These are phyloP conservation scores for Gopherus evgoodei DNA, from an alignment of 2,113 vertebrate genomes.

Conservation along the genomic window DNA sequence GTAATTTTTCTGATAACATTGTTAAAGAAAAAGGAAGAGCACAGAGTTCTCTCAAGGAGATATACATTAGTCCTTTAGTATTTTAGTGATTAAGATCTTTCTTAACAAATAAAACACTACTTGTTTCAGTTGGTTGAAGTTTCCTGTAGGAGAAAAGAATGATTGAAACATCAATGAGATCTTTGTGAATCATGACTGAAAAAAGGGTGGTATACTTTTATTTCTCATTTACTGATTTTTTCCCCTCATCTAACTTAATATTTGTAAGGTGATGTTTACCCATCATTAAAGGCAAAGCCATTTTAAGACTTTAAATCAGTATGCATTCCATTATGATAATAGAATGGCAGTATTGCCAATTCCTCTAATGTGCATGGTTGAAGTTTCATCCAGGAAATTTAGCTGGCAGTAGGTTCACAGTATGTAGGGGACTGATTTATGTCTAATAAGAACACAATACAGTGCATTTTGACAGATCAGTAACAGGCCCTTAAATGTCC, in stretches of 20 bases:
- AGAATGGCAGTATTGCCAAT: not conserved
- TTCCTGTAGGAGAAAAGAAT: not conserved
- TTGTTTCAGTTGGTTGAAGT: not conserved
- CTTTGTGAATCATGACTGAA: not conserved
- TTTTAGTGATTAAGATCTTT: not conserved
- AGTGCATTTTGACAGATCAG: not conserved
- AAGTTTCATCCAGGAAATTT: not conserved
- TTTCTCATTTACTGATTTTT: not conserved
- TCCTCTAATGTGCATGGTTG: not conserved
- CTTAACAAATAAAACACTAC: not conserved
- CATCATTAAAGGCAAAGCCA: not conserved
- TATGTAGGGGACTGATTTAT: not conserved
- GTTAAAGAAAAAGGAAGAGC: not conserved
- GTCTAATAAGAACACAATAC: fast-evolving
- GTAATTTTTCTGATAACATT: not conserved
- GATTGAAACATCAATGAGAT: fast-evolving
- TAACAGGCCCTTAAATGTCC: not conserved
- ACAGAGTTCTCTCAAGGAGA: fast-evolving
- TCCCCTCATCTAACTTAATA: not conserved
- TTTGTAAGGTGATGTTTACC: fast-evolving
- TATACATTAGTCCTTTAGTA: not conserved
- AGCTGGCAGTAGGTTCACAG: not conserved
- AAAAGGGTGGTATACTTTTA: not conserved
- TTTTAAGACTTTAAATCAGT: not conserved
- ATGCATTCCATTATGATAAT: not conserved